These are phyloP conservation scores for Thrips palmi DNA, from an alignment of 1,140 invertebrate species.

Conservation along the genomic window DNA sequence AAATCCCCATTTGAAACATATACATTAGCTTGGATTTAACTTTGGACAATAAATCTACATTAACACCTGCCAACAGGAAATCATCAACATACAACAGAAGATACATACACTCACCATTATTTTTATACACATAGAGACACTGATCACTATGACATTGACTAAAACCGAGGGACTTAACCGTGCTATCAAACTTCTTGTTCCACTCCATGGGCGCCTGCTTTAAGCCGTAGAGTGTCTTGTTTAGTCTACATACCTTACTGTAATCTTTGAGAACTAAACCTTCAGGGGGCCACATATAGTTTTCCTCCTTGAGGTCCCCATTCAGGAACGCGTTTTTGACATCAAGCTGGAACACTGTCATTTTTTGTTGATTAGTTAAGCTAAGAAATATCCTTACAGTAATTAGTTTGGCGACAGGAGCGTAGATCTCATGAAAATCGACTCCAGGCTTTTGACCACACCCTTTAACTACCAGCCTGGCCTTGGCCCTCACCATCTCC, in stretches of 20 bases:
- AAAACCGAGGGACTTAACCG: slow-evolving; percentile 13
- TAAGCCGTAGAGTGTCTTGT: slow-evolving; percentile 18
- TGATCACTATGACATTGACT: slow-evolving; percentile 10
- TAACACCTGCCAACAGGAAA: slow-evolving; percentile 17
- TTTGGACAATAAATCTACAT: slow-evolving; percentile 14
- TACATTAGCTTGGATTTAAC: slow-evolving; percentile 18
- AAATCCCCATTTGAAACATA: slow-evolving; percentile 23
- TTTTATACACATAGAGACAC: slow-evolving; percentile 11
- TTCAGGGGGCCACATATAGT: slow-evolving; percentile 13
- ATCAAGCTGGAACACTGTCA: slow-evolving; percentile 21
- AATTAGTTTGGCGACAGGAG: slow-evolving; percentile 20
- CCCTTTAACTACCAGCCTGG: slow-evolving; percentile 23
- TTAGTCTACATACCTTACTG: slow-evolving; percentile 16
- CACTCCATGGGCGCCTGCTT: slow-evolving; percentile 17
- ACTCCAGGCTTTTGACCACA: slow-evolving; percentile 19
- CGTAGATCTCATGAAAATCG: slow-evolving; percentile 23
- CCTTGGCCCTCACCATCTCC: slow-evolving; percentile 21
- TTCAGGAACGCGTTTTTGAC: slow-evolving; percentile 25
- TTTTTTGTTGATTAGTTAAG: slow-evolving; percentile 19
- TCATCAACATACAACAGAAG: slow-evolving; percentile 23
- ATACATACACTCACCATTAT: slow-evolving; percentile 5
- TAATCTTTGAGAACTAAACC: slow-evolving; percentile 5
- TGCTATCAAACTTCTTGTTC: slow-evolving; percentile 15
- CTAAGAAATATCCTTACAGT: slow-evolving; percentile 22
- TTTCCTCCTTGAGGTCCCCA: slow-evolving; percentile 21